Conservation (phyloP, 1,140 invertebrate genomes). For the Chrysoperla carnea region DNA sequence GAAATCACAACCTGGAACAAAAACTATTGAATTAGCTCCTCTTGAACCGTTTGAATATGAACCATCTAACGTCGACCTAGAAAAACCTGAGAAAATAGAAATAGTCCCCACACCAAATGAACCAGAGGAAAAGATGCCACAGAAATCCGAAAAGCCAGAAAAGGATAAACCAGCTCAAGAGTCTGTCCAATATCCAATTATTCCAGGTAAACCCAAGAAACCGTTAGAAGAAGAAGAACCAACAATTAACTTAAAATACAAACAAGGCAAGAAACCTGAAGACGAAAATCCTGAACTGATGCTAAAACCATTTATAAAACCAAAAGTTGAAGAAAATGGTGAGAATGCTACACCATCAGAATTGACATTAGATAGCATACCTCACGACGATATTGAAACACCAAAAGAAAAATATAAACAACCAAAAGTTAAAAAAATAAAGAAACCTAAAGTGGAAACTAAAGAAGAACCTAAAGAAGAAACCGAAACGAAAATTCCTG, state of each 20-base stretch:
- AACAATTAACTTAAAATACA: constrained; percentile 35
- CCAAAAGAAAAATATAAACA: not conserved
- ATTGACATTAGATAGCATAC: constrained; percentile 17
- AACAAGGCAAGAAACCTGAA: constrained; percentile 28
- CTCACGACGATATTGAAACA: constrained; percentile 3
- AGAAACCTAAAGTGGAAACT: constrained; percentile 23
- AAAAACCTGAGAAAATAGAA: constrained; percentile 7
- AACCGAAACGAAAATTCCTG: constrained; percentile 5
- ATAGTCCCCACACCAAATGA: constrained; percentile 16
- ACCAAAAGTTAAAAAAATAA: constrained; percentile 13
- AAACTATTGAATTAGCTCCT: constrained; percentile 7
- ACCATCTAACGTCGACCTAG: constrained; percentile 2
- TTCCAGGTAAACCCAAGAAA: constrained; percentile 29
- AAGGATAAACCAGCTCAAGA: constrained; percentile 25
- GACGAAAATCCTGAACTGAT: constrained; percentile 29
- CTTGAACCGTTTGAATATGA: not conserved
- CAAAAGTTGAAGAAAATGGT: constrained; percentile 20
- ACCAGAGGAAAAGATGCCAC: constrained; percentile 17
- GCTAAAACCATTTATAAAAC: constrained; percentile 33
- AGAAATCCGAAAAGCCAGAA: constrained; percentile 13
- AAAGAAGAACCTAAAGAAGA: constrained; percentile 26
- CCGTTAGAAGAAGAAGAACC: constrained; percentile 26
- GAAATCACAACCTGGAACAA: constrained; percentile 14
- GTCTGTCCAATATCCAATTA: constrained; percentile 22
- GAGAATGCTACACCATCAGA: constrained; percentile 15